Evolutionary conservation across 2,888 invertebrate species (phyloP), one percentile per base, ranked within the genome.

Genomic region (Diarsia mendica): DNA sequence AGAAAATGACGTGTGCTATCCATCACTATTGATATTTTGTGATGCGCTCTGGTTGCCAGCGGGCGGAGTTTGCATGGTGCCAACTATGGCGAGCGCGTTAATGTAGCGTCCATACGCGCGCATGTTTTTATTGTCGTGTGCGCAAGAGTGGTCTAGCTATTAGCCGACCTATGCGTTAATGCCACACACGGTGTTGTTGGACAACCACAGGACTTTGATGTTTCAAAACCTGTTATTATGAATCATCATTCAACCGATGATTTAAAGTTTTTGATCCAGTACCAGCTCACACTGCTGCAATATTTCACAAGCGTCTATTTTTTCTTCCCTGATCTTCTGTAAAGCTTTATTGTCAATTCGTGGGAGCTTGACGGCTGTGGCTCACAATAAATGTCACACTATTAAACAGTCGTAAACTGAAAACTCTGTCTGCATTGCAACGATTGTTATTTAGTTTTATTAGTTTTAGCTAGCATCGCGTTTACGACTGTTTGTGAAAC

Each of bases 41-140:
- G 92, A 89, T 90, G 89, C 89, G 88, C 83, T 86, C 86, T 85
- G 82, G 88, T 88, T 94, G 95, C 94, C 94, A 95, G 92, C 92
- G 88, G 95, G 95, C 93, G 95, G 94, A 90, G 95, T 90, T 89
- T 90, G 89, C 87, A 90, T 88, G 92, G 93, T 96, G 96, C 96
- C 96, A 96, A 96, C 92, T 95, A 96, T 96, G 96, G 94, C 94
- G 94, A 92, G 95, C 95, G 94, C 96, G 96, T 92, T 96, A 96
- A 96, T 96, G 95, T 95, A 95, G 89, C 94, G 90, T 89, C 92
- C 87, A 89, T 93, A 91, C 91, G 91, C 88, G 89, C 87, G 92
- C 92, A 92, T 92, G 91, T 94, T 93, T 94, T 94, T 94, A 95
- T 94, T 94, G 93, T 92, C 89, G 87, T 90, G 91, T 90, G 92